Evolutionary conservation across 2,888 invertebrate species (phyloP).

Genomic region (Nudaria mundana): DNA sequence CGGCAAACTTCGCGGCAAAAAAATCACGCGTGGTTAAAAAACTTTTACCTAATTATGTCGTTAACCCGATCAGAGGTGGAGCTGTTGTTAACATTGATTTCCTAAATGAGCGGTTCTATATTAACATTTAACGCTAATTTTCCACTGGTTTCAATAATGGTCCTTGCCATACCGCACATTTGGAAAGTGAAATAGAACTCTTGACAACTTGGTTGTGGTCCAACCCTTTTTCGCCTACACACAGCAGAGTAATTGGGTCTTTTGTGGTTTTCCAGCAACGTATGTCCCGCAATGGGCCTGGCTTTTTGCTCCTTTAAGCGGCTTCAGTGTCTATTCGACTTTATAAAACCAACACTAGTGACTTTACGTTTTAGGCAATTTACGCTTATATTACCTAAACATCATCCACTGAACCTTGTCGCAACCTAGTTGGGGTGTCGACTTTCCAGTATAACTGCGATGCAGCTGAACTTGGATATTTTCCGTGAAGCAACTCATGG

Average conservation of each 20-base stretch:
- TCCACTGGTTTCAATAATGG: slow-evolving; percentile 4
- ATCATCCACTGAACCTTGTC: too few relatives aligned
- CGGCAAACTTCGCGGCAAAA: too few relatives aligned
- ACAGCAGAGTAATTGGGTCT: slow-evolving; percentile 69
- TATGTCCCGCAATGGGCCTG: slow-evolving; percentile 61
- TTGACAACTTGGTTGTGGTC: slow-evolving; percentile 54
- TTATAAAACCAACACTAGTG: slow-evolving; percentile 42
- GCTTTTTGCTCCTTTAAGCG: slow-evolving; percentile 62
- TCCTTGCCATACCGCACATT: slow-evolving; percentile 33
- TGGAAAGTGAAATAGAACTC: slow-evolving; percentile 51
- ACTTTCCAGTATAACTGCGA: too few relatives aligned
- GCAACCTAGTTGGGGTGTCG: too few relatives aligned
- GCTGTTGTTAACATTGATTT: too few relatives aligned
- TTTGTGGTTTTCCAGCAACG: slow-evolving; percentile 67
- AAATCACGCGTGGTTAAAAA: too few relatives aligned
- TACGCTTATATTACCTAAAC: slow-evolving; percentile 23
- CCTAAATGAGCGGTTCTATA: too few relatives aligned
- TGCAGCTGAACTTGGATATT: too few relatives aligned
- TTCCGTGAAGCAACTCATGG: too few relatives aligned
- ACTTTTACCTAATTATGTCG: too few relatives aligned
- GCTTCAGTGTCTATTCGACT: slow-evolving; percentile 49
- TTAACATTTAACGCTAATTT: background rate
- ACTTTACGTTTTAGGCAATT: slow-evolving; percentile 37
- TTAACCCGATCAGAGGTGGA: too few relatives aligned
- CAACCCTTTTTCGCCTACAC: slow-evolving; percentile 68